Base-by-base conservation (phyloP, 2,888 invertebrate species). In the Cheilosia variabilis region DNA sequence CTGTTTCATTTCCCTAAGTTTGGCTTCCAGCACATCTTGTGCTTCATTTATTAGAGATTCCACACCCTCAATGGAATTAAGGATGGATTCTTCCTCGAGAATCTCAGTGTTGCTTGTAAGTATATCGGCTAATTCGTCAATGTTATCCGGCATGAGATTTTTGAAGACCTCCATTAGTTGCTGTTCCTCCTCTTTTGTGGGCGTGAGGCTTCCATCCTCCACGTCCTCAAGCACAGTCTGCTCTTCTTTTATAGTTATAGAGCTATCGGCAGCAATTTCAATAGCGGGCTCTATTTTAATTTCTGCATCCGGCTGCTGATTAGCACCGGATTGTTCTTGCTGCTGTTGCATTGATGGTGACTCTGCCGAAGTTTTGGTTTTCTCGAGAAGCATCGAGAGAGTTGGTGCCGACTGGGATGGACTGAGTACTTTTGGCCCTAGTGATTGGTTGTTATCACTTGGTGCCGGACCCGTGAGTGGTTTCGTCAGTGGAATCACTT, bases 401-500 rank as follows among this genome's bases (percentile, higher is more conserved):
- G 96, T 96, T 0, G 96, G 96, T 0, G 96, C 96, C 0, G 95
- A 95, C 69, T 94, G 94, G 0, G 95, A 95, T 0, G 95, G 95
- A 1, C 95, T 94, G 50, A 94, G 92, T 0, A 93, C 91, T 9
- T 93, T 93, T 34, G 89, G 89, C 0, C 77, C 19, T 10, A 87
- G 24, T 3, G 76, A 31, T 5, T 86, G 78, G 0, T 9, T n/a
- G 3, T n/a, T 63, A 2, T 78, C 57, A n/a, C 81, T 87, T 0
- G 83, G 78, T 1, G 90, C 90, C 1, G 92, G 92, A 0, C 92
- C 92, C 57, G 90, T 91, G 1, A 92, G 89, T 0, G 92, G 92
- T 7, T 66, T 76, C 7, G 62, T 52, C 0, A 72, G 53, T 5
- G 86, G 71, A 53, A 66, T n/a, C 15, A 1, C 17, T 2, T 91